phyloP scores from a whole-genome alignment of 2,797 vertebrate species.

The Danio kyathit region DNA sequence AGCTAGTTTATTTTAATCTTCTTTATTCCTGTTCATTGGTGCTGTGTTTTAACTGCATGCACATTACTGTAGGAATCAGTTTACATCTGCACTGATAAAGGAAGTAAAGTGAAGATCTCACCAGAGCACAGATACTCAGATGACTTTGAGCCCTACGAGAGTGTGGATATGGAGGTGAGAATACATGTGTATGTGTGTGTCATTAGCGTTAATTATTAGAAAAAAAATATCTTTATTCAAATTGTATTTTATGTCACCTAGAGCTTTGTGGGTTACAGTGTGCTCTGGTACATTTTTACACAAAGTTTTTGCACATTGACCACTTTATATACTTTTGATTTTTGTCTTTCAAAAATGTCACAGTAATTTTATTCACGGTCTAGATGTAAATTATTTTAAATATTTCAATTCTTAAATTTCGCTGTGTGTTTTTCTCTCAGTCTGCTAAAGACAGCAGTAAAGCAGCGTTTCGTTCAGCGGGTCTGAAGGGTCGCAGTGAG shows the following conservation, averaged over 20 bases:
- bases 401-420: too few species aligned
- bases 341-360: too few species aligned
- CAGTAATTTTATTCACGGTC: too few species aligned
- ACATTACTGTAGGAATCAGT: constrained; percentile 81
- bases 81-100: constrained; percentile 89
- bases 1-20: neutral
- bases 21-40: neutral
- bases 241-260: too few species aligned
- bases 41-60: neutral
- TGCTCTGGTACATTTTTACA: neutral
- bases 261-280: neutral
- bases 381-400: too few species aligned
- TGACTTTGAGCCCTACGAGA: constrained; percentile 86
- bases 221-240: too few species aligned
- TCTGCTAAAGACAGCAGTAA: constrained; percentile 62
- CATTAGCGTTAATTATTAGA: too few species aligned
- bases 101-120: constrained; percentile 76
- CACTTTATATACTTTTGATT: constrained; percentile 6
- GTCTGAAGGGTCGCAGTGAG: constrained; percentile 55
- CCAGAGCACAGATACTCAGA: constrained; percentile 83
- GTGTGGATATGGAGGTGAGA: constrained; percentile 77
- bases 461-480: constrained; percentile 52
- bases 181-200: neutral
- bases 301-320: neutral
- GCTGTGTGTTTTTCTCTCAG: constrained; percentile 13